A percentile compares a stretch with the other conserved stretches of the same genome.
phyloP scores from a whole-genome alignment of 2,113 vertebrate species.

The Mesocricetus auratus region DNA sequence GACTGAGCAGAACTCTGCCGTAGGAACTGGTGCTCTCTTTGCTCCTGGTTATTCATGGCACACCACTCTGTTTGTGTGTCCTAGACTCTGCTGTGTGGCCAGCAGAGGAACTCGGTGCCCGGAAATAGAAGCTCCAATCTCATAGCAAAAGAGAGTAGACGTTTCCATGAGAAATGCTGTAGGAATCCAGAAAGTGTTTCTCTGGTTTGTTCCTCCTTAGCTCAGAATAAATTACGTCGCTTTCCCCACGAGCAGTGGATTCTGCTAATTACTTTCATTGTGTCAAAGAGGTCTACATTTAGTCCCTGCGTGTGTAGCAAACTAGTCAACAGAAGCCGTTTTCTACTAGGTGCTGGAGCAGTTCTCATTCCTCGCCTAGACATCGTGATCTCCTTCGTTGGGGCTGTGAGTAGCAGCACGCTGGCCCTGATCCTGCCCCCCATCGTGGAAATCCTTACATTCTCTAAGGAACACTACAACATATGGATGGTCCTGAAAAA shows the following conservation, averaged over 20 bases:
- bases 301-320: background rate
- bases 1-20: background rate
- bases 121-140: background rate
- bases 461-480: constrained; percentile 87
- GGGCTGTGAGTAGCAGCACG: constrained; percentile 93
- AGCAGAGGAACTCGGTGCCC: background rate
- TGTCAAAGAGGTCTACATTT: background rate
- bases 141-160: background rate
- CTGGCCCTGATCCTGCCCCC: constrained; percentile 92
- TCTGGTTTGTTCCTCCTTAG: background rate
- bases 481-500: constrained; percentile 90
- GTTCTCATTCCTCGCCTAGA: constrained; percentile 92
- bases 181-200: background rate
- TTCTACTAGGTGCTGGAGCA: constrained; percentile 87
- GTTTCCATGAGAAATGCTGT: background rate
- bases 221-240: background rate
- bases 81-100: background rate
- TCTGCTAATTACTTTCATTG: background rate
- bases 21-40: background rate
- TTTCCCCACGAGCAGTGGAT: background rate
- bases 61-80: background rate
- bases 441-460: constrained; percentile 92
- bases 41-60: background rate
- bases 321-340: constrained; percentile 40
- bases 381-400: constrained; percentile 92